Evolutionary conservation across 2,797 vertebrate genomes (phyloP).

Genomic region (Clarias fuscus): DNA sequence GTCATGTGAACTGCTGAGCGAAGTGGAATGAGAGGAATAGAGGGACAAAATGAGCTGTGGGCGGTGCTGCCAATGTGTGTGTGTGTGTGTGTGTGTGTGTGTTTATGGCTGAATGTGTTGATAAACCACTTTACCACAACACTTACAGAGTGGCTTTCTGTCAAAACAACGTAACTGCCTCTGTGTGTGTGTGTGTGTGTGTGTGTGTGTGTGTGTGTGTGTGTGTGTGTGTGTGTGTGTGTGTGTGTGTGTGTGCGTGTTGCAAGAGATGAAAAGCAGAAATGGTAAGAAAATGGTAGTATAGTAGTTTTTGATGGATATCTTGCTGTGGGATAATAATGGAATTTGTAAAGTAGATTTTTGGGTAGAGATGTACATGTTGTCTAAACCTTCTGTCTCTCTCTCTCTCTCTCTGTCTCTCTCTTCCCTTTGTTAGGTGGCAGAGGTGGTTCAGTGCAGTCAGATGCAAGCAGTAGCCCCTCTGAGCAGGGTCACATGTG

Average conservation of each 20-base stretch:
- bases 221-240: slow-evolving; percentile 39
- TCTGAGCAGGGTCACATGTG: slow-evolving; percentile 86
- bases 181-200: slow-evolving; percentile 48
- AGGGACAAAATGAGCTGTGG: slow-evolving; percentile 11
- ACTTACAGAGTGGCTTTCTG: slow-evolving; percentile 70
- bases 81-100: slow-evolving; percentile 67
- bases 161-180: slow-evolving; percentile 66
- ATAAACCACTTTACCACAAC: slow-evolving; percentile 83
- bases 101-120: slow-evolving; percentile 77
- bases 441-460: slow-evolving; percentile 84
- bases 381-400: slow-evolving; percentile 35
- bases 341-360: slow-evolving; percentile 56
- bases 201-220: slow-evolving; percentile 15
- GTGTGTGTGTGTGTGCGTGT: not conserved
- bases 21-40: slow-evolving; percentile 38
- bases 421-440: slow-evolving; percentile 71
- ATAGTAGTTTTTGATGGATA: slow-evolving; percentile 45
- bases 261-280: slow-evolving; percentile 4
- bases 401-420: not conserved
- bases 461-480: slow-evolving; percentile 84
- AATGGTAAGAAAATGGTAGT: slow-evolving; percentile 30
- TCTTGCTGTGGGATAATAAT: slow-evolving; percentile 54
- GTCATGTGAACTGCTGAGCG: slow-evolving; percentile 34
- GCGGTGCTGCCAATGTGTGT: slow-evolving; percentile 67
- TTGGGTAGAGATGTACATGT: slow-evolving; percentile 29